These are phyloP conservation scores for Drosophila yooni DNA, from an alignment of 2,888 invertebrate genomes.

Conservation along the genomic window DNA sequence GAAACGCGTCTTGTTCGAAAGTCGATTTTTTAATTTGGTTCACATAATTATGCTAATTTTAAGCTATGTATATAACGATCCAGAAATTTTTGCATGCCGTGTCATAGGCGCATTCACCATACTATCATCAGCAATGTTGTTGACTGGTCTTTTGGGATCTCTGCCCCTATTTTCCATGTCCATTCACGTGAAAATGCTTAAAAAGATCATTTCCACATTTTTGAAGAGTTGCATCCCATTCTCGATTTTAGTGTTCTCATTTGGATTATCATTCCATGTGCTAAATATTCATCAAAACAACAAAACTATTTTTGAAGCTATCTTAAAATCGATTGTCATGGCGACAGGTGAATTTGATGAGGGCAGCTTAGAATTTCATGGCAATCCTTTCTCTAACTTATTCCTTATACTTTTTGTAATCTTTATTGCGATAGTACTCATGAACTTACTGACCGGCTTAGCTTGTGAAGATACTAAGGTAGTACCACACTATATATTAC, in stretches of 20 bases:
- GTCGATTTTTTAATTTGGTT: not conserved
- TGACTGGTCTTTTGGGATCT: conserved; percentile 23
- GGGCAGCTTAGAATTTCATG: not conserved
- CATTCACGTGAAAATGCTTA: conserved; percentile 33
- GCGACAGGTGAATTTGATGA: conserved; percentile 46
- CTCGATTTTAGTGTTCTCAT: conserved; percentile 7
- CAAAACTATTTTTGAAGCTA: not conserved
- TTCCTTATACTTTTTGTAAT: conserved; percentile 29
- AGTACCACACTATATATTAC: not conserved
- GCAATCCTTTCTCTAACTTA: not conserved
- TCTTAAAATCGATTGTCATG: conserved; percentile 25
- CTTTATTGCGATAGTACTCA: conserved; percentile 29
- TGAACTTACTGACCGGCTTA: conserved; percentile 36
- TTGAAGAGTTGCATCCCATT: conserved; percentile 24
- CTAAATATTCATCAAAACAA: conserved; percentile 11
- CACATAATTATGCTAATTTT: not conserved
- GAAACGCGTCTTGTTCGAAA: not conserved
- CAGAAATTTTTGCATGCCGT: not conserved
- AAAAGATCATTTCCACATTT: conserved; percentile 11
- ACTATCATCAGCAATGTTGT: conserved; percentile 3
- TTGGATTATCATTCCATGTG: conserved; percentile 28
- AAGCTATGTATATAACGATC: not conserved
- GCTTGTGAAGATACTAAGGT: conserved; percentile 46
- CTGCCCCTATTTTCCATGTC: conserved; percentile 22
- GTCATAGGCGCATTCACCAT: conserved; percentile 26